Base-by-base conservation (phyloP, 2,113 vertebrate genomes). In the Nycticryphes semicollaris region DNA sequence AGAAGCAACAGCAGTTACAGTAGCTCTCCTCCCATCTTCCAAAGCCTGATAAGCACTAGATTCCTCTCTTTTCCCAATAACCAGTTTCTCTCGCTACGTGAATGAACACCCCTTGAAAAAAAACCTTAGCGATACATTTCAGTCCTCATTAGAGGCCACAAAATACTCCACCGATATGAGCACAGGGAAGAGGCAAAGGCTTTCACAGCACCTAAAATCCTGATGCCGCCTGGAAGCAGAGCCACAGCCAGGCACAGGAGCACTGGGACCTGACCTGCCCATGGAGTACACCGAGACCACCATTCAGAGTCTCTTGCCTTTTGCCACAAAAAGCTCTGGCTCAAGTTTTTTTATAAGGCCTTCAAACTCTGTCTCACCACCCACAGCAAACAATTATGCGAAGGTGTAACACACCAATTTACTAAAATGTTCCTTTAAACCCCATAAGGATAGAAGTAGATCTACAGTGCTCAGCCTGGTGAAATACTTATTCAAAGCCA, bases 101-200 rank as follows among this genome's bases (percentile, higher is more conserved):
- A 92, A 59, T 4, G 12, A 83, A 31, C 17, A n/a, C 7, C 14
- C 64, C n/a, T 56, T 7, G 20, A 8, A 63, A 73, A 83, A 69
- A 33, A 62, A 25, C 7, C 35, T 78, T 7, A n/a, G 70, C 33
- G 57, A 79, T 79, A 19, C 33, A 82, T 31, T 14, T 33, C 81
- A 17, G 53, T 14, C 37, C 73, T 62, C 96, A 69, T 81, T 83
- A 96, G 89, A 94, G 96, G 94, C 91, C 95, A 86, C 28, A 76
- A 83, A 80, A 50, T 12, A 47, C 69, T 74, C 72, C 77, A 43
- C 20, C 3, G 27, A 33, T 18, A 57, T 0, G 4, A 73, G 66
- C 31, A 19, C 22, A 23, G 39, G 31, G 48, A 85, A 59, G 41
- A 75, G 12, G 33, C 53, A 56, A 56, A 67, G 33, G 12, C 18